These are phyloP conservation scores for Watsonalla binaria DNA, from an alignment of 2,888 invertebrate species.

Conservation along the genomic window DNA sequence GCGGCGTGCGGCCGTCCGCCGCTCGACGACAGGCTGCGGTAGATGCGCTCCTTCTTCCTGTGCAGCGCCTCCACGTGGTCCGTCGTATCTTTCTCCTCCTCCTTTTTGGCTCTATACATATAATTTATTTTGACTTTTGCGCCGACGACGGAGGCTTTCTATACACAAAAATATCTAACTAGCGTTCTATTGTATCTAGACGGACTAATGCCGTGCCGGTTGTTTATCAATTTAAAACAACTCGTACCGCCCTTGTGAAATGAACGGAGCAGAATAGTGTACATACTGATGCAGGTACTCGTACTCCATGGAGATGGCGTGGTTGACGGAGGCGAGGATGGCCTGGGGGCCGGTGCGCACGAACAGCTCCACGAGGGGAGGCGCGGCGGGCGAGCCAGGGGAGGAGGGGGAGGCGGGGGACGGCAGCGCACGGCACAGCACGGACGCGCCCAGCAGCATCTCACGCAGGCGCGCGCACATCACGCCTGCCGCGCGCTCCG, in stretches of 20 bases:
- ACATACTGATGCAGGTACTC: conserved; percentile 70
- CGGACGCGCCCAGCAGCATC: conserved; percentile 74
- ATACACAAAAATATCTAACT: too few species aligned
- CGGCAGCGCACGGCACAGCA: conserved; percentile 60
- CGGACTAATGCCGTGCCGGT: too few species aligned
- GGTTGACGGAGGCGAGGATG: conserved; percentile 84
- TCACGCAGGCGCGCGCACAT: conserved; percentile 79
- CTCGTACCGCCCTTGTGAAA: too few species aligned
- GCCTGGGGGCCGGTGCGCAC: conserved; percentile 81
- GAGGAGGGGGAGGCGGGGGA: conserved; percentile 12
- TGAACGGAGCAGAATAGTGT: not conserved
- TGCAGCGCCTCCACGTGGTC: conserved; percentile 59
- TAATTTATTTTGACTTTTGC: too few species aligned
- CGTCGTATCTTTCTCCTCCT: conserved; percentile 41
- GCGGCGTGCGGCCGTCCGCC: conserved; percentile 34
- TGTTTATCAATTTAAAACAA: too few species aligned
- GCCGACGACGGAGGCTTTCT: too few species aligned
- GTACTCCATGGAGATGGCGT: conserved; percentile 81
- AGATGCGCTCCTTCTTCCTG: conserved; percentile 71
- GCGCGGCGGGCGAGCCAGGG: conserved; percentile 36
- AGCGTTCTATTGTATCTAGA: too few species aligned
- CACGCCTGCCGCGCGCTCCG: conserved; percentile 69
- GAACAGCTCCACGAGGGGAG: conserved; percentile 82
- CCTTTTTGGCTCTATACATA: conserved; percentile 17
- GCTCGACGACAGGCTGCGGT: conserved; percentile 41